These are phyloP conservation scores for Pachliopta kotzebuea DNA, from an alignment of 2,888 invertebrate genomes.

Conservation along the genomic window DNA sequence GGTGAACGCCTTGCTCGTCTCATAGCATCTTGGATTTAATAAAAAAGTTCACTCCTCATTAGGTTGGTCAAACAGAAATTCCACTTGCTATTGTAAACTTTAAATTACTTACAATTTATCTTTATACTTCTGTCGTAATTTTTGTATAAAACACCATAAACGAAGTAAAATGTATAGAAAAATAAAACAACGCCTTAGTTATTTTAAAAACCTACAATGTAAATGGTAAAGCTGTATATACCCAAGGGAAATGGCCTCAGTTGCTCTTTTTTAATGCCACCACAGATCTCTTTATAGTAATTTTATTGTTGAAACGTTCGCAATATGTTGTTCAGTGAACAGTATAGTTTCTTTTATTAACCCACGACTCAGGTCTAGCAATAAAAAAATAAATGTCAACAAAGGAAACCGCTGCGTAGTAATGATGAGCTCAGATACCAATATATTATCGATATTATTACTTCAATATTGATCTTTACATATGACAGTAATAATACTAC, in stretches of 20 bases:
- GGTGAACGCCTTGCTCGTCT: too few relatives aligned
- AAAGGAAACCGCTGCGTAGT: conserved; percentile 16
- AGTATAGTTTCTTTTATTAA: conserved; percentile 12
- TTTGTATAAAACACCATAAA: too few relatives aligned
- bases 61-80: too few relatives aligned
- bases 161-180: too few relatives aligned
- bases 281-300: background rate
- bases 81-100: too few relatives aligned
- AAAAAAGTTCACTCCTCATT: too few relatives aligned
- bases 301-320: conserved; percentile 9
- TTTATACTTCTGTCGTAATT: too few relatives aligned
- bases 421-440: conserved; percentile 18
- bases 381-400: conserved; percentile 12
- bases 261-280: conserved; percentile 13
- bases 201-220: background rate
- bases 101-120: too few relatives aligned
- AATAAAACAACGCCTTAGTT: too few relatives aligned
- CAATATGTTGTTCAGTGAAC: background rate
- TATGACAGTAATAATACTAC: conserved; percentile 8
- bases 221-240: background rate
- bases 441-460: conserved; percentile 25
- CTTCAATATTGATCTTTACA: conserved; percentile 20
- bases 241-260: conserved; percentile 8
- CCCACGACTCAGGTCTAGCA: background rate
- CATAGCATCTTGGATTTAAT: too few relatives aligned